Evolutionary conservation across 2,888 invertebrate genomes (phyloP), one percentile per base, ranked within the genome.

Genomic region (Drosophila cognata): DNA sequence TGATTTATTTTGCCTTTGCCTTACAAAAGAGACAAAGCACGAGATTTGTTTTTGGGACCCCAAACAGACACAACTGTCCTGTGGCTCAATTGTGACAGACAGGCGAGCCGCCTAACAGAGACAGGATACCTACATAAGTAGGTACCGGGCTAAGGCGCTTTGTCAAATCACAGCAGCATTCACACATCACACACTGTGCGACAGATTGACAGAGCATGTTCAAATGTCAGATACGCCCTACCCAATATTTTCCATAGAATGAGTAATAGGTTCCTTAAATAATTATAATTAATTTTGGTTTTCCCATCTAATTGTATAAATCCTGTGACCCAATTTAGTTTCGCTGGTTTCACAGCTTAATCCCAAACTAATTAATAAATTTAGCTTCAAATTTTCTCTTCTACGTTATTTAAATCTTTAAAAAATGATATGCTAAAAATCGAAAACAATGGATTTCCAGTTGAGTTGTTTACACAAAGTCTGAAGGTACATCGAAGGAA

Each of bases 1-100:
- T 90, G 90, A 91, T 90, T 90, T 90, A 90, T 90, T 85, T 82
- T 82, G 71, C 77, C 60, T 84, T 84, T 83, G 71, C 81, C 71
- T 61, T 81, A 59, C 71, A 75, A 74, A 80, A 81, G 72, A 77
- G 65, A 71, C 77, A 69, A 33, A 69, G 43, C 43, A 48, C 48
- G 57, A 74, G 62, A 52, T 63, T 71, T 73, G 51, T 46, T 38
- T 56, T 36, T 56, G 43, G 48, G 31, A 43, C 33, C 50, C 35
- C n/a, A 28, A 38, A 61, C 43, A 74, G 33, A 41, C 51, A 57
- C 61, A 57, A 68, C 62, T 48, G 81, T 77, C 81, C 68, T 78
- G 61, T 72, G 77, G 78, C 79, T 79, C 81, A 81, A 79, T 81
- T 77, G 77, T 79, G 79, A 78, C 71, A 63, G 82, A 64, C 74